A percentile compares a stretch with the other conserved stretches of the same genome.
These are phyloP conservation scores for Apoderus coryli DNA, from an alignment of 2,888 invertebrate species.

Conservation along the genomic window DNA sequence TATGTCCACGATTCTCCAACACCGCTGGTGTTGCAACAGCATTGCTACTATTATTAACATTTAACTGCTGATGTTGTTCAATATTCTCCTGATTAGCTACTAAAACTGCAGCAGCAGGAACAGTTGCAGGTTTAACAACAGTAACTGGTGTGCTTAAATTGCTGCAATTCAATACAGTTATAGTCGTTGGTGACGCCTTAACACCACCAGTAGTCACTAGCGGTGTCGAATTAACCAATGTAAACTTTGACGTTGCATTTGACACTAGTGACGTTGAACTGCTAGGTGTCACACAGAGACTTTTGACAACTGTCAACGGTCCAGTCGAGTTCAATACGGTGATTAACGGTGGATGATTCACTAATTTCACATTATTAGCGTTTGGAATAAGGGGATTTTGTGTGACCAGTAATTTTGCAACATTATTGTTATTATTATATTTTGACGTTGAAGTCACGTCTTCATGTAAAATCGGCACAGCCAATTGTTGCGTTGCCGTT, in stretches of 20 bases:
- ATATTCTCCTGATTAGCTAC: constrained; percentile 11
- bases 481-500: constrained; percentile 8
- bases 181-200: constrained; percentile 26
- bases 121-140: constrained; percentile 26
- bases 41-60: constrained; percentile 10
- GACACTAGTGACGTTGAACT: constrained; percentile 23
- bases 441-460: constrained; percentile 8
- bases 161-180: constrained; percentile 27
- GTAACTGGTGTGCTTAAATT: constrained; percentile 25
- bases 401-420: constrained; percentile 24
- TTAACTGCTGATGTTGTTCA: constrained; percentile 8
- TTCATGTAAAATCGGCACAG: no score
- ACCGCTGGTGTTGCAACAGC: constrained; percentile 17
- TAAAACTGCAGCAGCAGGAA: constrained; percentile 10
- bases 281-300: constrained; percentile 27
- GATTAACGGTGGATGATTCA: constrained; percentile 28
- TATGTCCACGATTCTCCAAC: constrained; percentile 27
- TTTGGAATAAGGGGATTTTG: constrained; percentile 16
- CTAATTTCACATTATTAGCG: constrained; percentile 19
- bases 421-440: no score
- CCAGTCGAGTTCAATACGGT: constrained; percentile 30
- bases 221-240: constrained; percentile 28
- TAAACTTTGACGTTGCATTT: constrained; percentile 25
- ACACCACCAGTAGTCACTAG: constrained; percentile 25
- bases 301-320: constrained; percentile 31